These are phyloP conservation scores for Watsonalla binaria DNA, from an alignment of 2,888 invertebrate genomes.

Conservation along the genomic window DNA sequence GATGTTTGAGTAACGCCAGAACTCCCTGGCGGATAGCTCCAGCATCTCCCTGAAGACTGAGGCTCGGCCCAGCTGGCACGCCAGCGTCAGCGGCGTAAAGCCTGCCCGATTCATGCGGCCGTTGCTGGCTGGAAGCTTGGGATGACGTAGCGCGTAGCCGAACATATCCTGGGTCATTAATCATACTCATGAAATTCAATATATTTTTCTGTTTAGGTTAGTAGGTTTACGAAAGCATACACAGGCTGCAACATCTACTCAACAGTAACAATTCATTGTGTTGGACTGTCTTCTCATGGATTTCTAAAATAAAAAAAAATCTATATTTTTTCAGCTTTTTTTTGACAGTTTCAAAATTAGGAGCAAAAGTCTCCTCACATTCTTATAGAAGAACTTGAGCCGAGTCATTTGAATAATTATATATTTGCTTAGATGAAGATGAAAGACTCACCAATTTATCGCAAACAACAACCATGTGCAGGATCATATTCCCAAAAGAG, in stretches of 20 bases:
- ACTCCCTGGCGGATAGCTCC: slow-evolving; percentile 95
- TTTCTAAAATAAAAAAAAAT: too few relatives aligned
- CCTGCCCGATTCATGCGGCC: slow-evolving; percentile 93
- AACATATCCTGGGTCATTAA: slow-evolving; percentile 91
- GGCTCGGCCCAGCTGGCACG: slow-evolving; percentile 96
- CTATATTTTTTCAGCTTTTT: too few relatives aligned
- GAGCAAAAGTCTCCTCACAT: too few relatives aligned
- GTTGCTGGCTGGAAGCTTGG: slow-evolving; percentile 94
- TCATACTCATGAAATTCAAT: background rate
- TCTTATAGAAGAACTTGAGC: too few relatives aligned
- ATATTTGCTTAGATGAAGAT: too few relatives aligned
- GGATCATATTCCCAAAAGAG: slow-evolving; percentile 97
- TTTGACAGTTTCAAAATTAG: too few relatives aligned
- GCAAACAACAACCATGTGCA: slow-evolving; percentile 99
- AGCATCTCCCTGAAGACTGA: slow-evolving; percentile 99
- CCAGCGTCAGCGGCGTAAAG: slow-evolving; percentile 95
- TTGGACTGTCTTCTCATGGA: too few relatives aligned
- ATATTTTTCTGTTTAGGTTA: background rate
- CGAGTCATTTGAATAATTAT: too few relatives aligned
- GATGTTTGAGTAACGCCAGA: slow-evolving; percentile 99
- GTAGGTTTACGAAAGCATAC: background rate
- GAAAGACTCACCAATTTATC: slow-evolving; percentile 89
- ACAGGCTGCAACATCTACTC: too few relatives aligned
- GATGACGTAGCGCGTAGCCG: slow-evolving; percentile 97
- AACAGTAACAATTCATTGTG: too few relatives aligned